Evolutionary conservation across 1,140 invertebrate species (phyloP), one percentile per base, ranked within the genome.

Genomic region (Drosophila sulfurigaster): DNA sequence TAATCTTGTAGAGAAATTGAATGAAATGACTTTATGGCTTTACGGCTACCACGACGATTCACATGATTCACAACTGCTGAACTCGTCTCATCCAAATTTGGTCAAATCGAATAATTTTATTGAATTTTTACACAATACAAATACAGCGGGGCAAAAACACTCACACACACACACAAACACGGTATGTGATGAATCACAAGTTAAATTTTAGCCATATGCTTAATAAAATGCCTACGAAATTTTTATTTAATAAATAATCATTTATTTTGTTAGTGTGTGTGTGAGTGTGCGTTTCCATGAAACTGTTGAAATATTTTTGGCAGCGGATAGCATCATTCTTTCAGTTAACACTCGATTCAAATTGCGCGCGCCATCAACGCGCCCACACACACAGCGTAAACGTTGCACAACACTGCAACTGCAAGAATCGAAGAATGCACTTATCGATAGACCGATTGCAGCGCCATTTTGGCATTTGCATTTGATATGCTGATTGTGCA

Each of bases 21-120:
- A 54, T 28, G 16, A 35, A 11, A 11, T 57, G 32, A 57, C 32
- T n/a, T n/a, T n/a, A n/a, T n/a, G 54, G 7, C 13, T 10, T 32
- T 3, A 1, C 13, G 52, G 52, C 13, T 48, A 6, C 15, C 20
- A 48, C 8, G 0, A 7, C 20, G 30, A 54, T 54, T 54, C 48
- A 49, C 30, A 48, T 82, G 80, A 82, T 71, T 82, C 81, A 82
- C 25, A 41, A 7, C 8, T 10, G 30, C 43, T 45, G 49, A 79
- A 65, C 75, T 79, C 67, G 80, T 57, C 58, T 72, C 72, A 32
- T 15, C 81, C 81, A 65, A 79, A 66, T 76, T 76, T 83, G 81
- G 81, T 58, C 48, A 79, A 76, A 65, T 79, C 48, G 35, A 46
- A 59, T 65, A 72, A 25, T 25, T 62, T 46, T 63, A 70, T 79